Conservation (phyloP, 1,140 invertebrate species). For the Caenorhabditis tropicalis region DNA sequence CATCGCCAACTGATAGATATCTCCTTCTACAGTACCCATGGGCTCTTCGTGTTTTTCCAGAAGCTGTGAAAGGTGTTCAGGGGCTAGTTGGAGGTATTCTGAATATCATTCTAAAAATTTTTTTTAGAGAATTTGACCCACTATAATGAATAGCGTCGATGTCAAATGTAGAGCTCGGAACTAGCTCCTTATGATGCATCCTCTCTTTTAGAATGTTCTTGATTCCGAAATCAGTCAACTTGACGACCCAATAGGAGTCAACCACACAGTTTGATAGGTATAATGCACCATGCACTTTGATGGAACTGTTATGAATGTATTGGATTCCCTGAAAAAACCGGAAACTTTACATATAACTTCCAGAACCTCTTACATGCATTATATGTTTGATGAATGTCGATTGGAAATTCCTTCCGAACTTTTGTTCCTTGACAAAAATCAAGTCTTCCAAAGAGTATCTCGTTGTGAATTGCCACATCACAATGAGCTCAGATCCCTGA, state of each 20-base stretch:
- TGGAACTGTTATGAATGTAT: slow-evolving; percentile 41
- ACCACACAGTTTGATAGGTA: slow-evolving; percentile 51
- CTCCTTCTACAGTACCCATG: slow-evolving; percentile 25
- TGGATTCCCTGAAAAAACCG: slow-evolving; percentile 45
- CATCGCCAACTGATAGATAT: slow-evolving; percentile 54
- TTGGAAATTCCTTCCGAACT: slow-evolving; percentile 52
- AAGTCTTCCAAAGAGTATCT: slow-evolving; percentile 43
- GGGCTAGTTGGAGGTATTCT: slow-evolving; percentile 52
- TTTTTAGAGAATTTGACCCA: neutral
- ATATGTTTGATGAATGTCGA: slow-evolving; percentile 51
- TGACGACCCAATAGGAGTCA: slow-evolving; percentile 51
- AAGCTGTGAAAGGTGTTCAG: slow-evolving; percentile 8
- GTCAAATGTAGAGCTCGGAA: neutral
- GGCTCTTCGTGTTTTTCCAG: slow-evolving; percentile 29
- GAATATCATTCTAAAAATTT: neutral
- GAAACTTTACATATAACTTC: neutral
- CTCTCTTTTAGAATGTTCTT: slow-evolving; percentile 28
- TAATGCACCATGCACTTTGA: slow-evolving; percentile 46
- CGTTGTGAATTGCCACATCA: slow-evolving; percentile 38
- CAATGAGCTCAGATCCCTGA: slow-evolving; percentile 43
- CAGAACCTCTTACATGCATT: slow-evolving; percentile 14
- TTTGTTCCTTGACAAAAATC: slow-evolving; percentile 38
- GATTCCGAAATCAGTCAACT: slow-evolving; percentile 48
- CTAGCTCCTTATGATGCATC: slow-evolving; percentile 43
- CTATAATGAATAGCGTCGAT: slow-evolving; percentile 38